Conservation (phyloP, 2,797 vertebrate species). For the Chelidonichthys spinosus region DNA sequence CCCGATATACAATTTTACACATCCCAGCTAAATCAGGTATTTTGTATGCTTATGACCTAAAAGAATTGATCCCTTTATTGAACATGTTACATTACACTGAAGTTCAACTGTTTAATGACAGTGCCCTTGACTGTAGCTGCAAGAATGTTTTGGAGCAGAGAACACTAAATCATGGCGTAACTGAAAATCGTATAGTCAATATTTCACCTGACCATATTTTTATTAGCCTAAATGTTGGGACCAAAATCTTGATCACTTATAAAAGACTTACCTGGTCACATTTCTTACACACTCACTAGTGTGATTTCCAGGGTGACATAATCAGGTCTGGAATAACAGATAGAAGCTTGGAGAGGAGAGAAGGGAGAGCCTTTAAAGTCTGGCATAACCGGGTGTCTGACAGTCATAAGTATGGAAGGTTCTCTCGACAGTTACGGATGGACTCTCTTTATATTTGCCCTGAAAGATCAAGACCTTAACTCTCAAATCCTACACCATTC, state of each 20-base stretch:
- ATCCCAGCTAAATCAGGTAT: conserved; percentile 14
- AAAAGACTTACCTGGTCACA: conserved; percentile 10
- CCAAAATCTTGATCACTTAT: neutral
- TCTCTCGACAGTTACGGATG: conserved; percentile 33
- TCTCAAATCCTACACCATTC: conserved; percentile 15
- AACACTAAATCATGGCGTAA: conserved; percentile 12
- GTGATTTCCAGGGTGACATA: conserved; percentile 47
- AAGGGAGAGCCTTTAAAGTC: conserved; percentile 43
- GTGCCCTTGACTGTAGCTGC: neutral
- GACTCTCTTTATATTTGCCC: neutral
- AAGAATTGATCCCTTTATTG: neutral
- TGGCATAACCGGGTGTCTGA: conserved; percentile 26
- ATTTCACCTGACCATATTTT: conserved; percentile 13
- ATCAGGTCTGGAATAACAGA: conserved; percentile 47
- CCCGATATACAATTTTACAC: neutral
- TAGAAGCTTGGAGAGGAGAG: conserved; percentile 26
- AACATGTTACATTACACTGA: neutral
- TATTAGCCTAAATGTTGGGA: conserved; percentile 10
- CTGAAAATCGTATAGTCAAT: neutral
- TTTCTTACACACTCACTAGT: conserved; percentile 9
- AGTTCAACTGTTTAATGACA: conserved; percentile 1
- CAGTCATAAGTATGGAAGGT: conserved; percentile 1
- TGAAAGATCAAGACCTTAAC: conserved; percentile 35
- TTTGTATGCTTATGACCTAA: neutral
- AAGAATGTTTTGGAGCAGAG: conserved; percentile 17